phyloP scores from a whole-genome alignment of 2,797 vertebrate genomes.

The Odontamblyopus rebecca region DNA sequence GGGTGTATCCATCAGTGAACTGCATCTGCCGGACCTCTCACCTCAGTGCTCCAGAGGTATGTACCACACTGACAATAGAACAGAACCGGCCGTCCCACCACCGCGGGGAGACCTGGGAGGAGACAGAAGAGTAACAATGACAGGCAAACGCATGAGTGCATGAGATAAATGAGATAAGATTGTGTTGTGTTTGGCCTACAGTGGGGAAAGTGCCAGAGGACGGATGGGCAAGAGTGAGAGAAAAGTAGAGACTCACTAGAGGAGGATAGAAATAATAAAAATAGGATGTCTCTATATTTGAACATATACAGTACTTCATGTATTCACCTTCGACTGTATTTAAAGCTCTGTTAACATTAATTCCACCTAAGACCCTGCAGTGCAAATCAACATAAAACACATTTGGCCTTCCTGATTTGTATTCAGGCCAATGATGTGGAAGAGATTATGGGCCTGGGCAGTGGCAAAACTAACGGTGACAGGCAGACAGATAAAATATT shows the following conservation, averaged over 20 bases:
- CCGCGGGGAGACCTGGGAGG: background rate
- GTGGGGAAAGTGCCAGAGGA: background rate
- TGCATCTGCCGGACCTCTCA: conserved; percentile 50
- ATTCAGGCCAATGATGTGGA: no score
- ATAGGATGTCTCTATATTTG: no score
- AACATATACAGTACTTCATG: no score
- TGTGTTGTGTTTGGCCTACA: conserved; percentile 11
- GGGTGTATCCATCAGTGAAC: conserved; percentile 43
- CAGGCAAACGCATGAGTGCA: conserved; percentile 10
- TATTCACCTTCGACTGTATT: no score
- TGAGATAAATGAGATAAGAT: conserved; percentile 12
- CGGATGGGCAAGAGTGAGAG: background rate
- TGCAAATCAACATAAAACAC: no score
- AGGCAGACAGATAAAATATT: no score
- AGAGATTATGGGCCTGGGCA: no score
- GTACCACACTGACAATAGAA: conserved; percentile 20
- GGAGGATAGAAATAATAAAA: no score
- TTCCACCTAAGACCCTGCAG: no score
- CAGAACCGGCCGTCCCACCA: background rate
- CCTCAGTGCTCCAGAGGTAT: conserved; percentile 49
- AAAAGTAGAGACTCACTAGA: background rate
- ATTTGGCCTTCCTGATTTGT: no score
- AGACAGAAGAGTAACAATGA: conserved; percentile 13
- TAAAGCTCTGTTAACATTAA: no score
- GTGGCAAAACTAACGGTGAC: no score